Conservation (phyloP, 2,888 invertebrate genomes). For the Hipparchia semele region DNA sequence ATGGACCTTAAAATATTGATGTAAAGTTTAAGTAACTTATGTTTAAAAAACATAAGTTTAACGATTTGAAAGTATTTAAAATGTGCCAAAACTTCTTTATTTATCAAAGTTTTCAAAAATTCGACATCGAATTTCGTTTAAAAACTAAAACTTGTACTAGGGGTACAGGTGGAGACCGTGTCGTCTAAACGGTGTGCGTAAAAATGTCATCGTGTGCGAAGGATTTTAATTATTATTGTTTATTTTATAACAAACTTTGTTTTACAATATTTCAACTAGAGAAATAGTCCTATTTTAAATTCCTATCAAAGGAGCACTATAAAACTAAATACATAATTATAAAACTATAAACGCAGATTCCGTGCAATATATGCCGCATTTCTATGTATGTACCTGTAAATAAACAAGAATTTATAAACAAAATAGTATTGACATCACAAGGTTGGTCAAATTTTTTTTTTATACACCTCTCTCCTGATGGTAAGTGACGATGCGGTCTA, state of each 20-base stretch:
- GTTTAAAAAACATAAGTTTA: too few species aligned
- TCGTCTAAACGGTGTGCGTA: background rate
- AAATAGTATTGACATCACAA: too few species aligned
- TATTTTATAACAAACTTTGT: too few species aligned
- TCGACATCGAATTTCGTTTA: background rate
- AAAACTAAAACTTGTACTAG: background rate
- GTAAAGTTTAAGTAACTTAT: too few species aligned
- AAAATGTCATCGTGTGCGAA: background rate
- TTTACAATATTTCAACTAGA: background rate
- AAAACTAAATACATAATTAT: background rate
- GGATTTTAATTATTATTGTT: background rate
- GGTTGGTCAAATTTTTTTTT: too few species aligned
- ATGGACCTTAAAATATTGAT: too few species aligned
- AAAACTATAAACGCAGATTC: constrained; percentile 7
- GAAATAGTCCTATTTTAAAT: background rate
- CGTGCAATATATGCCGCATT: background rate
- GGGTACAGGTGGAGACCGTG: background rate
- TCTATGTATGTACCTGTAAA: constrained; percentile 10
- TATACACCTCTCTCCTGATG: too few species aligned
- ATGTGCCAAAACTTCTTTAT: too few species aligned
- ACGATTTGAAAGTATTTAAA: too few species aligned
- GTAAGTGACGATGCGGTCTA: too few species aligned
- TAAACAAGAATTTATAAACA: background rate
- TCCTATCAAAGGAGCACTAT: background rate
- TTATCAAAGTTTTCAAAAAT: background rate